Base-by-base conservation (phyloP, 1,140 invertebrate genomes). In the Neoseiulus cucumeris region DNA sequence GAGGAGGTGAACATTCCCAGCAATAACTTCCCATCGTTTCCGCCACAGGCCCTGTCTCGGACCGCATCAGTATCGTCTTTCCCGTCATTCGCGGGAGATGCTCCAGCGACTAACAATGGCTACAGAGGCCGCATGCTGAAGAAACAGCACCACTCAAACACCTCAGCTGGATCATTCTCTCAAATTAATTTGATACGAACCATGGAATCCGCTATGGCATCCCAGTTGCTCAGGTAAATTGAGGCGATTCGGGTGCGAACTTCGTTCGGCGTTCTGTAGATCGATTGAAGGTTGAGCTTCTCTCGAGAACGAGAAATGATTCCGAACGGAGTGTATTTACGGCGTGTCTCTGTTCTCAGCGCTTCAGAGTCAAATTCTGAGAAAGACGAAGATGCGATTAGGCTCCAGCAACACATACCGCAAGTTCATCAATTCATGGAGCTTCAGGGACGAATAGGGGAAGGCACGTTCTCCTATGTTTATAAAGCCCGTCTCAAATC, bases 391-490 rank as follows among this genome's bases (percentile, higher is more conserved):
- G 51, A 59, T 25, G 51, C 51, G 25, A 25, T 59, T 17, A 25
- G 51, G 22, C 22, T 59, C 6, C 51, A 59, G 9, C 51, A 59
- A 59, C 33, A 59, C 22, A 59, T 59, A 17, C 51, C 51, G 25
- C 51, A 59, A 33, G 51, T 59, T 6, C 51, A 59, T 59, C 51
- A 59, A 20, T 33, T 59, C 25, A 59, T 59, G 51, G 51, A 59
- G 17, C 51, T 81, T 33, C 72, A 59, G 7, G 66, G 64, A 14
- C 68, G 65, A 39, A 47, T 70, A n/a, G 69, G 69, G 2, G 39
- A 67, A 68, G 71, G 71, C 44, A 72, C 71, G 9, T 72, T 72
- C 64, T 68, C 66, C 14, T 72, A 72, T 66, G 71, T 72, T 18
- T 72, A 64, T 44, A 64, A 67, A 66, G 71, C 71, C 14, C 65